A percentile compares a stretch with the other conserved stretches of the same genome.
Evolutionary conservation across 2,113 vertebrate genomes (phyloP).

Genomic region (cat (Felis catus)): F.catus_Fca126_mat1.0 CM031414.1:131855001-131855500

Average conservation of each 20-base stretch:
- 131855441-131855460: background rate
- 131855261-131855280: background rate
- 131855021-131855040: background rate
- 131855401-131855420: background rate
- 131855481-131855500: background rate
- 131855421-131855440: background rate
- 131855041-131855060: background rate
- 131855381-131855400: background rate
- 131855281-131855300: background rate
- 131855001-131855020: slow-evolving; percentile 68
- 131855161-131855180: background rate
- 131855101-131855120: background rate
- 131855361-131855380: background rate
- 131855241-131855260: background rate
- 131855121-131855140: background rate
- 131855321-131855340: background rate
- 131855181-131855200: background rate
- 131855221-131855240: accelerated
- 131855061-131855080: slow-evolving; percentile 12
- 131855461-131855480: background rate
- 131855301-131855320: background rate
- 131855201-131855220: background rate
- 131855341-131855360: background rate
- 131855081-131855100: background rate
- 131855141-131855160: background rate